phyloP scores from a whole-genome alignment of 2,888 invertebrate genomes.

The Plutella xylostella region DNA sequence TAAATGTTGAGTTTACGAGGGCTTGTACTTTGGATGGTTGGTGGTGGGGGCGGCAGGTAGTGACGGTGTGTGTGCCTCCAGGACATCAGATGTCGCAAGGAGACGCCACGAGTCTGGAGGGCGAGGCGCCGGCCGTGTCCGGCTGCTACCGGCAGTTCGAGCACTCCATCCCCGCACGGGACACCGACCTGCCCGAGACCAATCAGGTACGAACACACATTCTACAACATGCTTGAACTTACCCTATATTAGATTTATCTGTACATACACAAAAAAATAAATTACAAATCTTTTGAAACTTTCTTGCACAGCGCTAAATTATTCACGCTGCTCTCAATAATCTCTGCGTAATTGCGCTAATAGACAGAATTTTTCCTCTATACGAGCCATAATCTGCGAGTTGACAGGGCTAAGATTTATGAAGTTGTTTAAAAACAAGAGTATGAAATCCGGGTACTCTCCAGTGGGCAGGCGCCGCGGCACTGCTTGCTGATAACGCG shows the following conservation, averaged over 20 bases:
- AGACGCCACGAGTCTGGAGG: slow-evolving; percentile 87
- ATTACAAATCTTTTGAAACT: no score
- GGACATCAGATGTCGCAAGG: slow-evolving; percentile 93
- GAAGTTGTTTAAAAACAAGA: no score
- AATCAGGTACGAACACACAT: slow-evolving; percentile 41
- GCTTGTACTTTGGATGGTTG: no score
- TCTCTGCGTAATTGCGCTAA: no score
- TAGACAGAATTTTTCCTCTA: neutral
- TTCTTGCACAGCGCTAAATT: neutral
- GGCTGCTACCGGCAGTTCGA: slow-evolving; percentile 86
- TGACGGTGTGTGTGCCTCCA: slow-evolving; percentile 70
- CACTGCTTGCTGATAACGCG: slow-evolving; percentile 39
- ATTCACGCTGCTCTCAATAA: no score
- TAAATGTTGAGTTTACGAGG: slow-evolving; percentile 21
- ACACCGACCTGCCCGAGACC: slow-evolving; percentile 45
- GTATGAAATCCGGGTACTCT: no score
- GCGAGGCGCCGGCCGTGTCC: slow-evolving; percentile 79
- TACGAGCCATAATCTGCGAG: no score
- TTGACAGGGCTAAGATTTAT: no score
- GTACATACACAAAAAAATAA: neutral
- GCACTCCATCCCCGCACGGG: slow-evolving; percentile 66
- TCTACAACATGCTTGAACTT: neutral
- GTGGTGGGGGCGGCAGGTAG: slow-evolving; percentile 41
- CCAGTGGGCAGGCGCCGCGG: no score
- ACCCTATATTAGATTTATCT: no score